Evolutionary conservation across 2,888 invertebrate genomes (phyloP).

Genomic region (Brachycybe producta): DNA sequence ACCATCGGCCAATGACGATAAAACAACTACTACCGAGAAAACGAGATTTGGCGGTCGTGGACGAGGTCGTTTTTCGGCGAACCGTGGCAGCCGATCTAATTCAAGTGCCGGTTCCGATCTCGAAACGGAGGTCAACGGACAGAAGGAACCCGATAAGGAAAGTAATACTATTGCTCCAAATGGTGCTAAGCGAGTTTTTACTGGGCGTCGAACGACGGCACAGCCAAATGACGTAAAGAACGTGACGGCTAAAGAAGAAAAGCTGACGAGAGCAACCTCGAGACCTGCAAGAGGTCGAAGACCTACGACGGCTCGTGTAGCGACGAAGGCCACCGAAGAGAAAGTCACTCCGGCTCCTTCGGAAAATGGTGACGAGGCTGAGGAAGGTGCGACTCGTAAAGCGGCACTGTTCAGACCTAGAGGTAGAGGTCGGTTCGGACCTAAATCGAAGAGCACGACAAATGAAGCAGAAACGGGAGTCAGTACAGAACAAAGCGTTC

Average conservation of each 20-base stretch:
- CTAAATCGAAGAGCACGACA: background rate
- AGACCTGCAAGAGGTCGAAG: conserved; percentile 4
- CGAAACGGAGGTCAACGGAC: background rate
- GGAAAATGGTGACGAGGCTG: background rate
- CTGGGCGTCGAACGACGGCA: background rate
- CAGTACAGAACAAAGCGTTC: background rate
- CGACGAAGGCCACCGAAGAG: background rate
- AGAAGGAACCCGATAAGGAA: background rate
- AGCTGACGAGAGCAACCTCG: background rate
- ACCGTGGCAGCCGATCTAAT: background rate
- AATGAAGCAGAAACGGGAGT: background rate
- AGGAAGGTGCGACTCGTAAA: background rate
- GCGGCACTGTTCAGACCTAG: conserved; percentile 8
- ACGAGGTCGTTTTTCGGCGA: background rate
- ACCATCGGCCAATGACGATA: background rate
- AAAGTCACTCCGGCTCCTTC: background rate
- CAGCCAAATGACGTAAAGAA: background rate
- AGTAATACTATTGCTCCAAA: conserved; percentile 5
- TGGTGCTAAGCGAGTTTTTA: background rate
- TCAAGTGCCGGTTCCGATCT: background rate
- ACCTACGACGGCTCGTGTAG: background rate
- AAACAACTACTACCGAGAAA: background rate
- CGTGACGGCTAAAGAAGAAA: background rate
- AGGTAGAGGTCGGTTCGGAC: conserved; percentile 8
- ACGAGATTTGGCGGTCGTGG: conserved; percentile 4